phyloP scores from a whole-genome alignment of 2,888 invertebrate species.

The Amphipoea oculea region DNA sequence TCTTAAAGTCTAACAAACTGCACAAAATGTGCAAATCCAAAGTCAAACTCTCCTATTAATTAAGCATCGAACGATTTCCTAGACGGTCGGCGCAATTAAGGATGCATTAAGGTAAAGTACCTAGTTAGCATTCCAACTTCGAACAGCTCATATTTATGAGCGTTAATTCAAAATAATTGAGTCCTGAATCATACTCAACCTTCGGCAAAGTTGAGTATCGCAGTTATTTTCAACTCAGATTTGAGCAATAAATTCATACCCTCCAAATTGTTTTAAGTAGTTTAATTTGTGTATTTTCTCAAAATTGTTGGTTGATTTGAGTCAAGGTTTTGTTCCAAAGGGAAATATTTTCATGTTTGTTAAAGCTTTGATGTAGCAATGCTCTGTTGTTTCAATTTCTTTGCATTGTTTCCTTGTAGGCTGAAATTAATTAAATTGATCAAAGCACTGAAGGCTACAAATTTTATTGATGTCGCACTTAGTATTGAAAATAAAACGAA shows the following conservation, averaged over 20 bases:
- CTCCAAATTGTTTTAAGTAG: slow-evolving; percentile 23
- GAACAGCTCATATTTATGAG: slow-evolving; percentile 39
- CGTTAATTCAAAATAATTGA: slow-evolving; percentile 30
- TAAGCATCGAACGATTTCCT: slow-evolving; percentile 35
- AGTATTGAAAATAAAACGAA: background rate
- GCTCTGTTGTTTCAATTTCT: slow-evolving; percentile 35
- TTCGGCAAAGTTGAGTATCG: slow-evolving; percentile 8
- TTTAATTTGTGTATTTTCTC: slow-evolving; percentile 30
- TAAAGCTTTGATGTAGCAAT: slow-evolving; percentile 41
- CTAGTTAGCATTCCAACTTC: slow-evolving; percentile 34
- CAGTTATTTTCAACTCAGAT: slow-evolving; percentile 2
- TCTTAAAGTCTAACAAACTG: slow-evolving; percentile 4
- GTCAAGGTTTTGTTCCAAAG: slow-evolving; percentile 31
- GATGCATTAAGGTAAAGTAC: slow-evolving; percentile 39
- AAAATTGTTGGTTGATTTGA: slow-evolving; percentile 36
- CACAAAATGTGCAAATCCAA: slow-evolving; percentile 29
- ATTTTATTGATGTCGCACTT: slow-evolving; percentile 26
- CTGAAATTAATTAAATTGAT: slow-evolving; percentile 45
- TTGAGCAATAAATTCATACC: slow-evolving; percentile 21
- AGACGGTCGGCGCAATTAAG: slow-evolving; percentile 29
- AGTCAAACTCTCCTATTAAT: slow-evolving; percentile 37
- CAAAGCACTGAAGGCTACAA: background rate
- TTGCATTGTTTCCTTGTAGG: slow-evolving; percentile 33
- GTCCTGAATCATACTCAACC: slow-evolving; percentile 25
- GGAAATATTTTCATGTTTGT: slow-evolving; percentile 37